These are phyloP conservation scores for Corynorhinus townsendii DNA, from an alignment of 2,113 vertebrate species.

Conservation along the genomic window DNA sequence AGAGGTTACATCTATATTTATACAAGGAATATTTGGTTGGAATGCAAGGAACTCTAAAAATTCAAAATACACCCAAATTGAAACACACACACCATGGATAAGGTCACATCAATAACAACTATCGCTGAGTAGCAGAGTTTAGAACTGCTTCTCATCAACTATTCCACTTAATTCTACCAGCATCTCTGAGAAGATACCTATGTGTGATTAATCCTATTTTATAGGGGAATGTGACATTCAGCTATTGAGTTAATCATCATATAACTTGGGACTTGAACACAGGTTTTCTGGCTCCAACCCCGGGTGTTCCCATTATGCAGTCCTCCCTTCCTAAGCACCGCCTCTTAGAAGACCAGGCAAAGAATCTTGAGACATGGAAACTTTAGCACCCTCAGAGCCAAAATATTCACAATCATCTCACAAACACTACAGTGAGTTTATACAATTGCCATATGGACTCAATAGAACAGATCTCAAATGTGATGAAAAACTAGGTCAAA, in stretches of 20 bases:
- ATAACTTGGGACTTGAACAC: neutral
- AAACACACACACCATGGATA: neutral
- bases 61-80: neutral
- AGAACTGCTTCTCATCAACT: neutral
- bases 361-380: neutral
- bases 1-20: neutral
- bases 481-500: neutral
- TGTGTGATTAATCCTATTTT: neutral
- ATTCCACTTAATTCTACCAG: neutral
- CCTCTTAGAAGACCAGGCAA: neutral
- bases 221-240: neutral
- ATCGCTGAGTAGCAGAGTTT: neutral
- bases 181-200: neutral
- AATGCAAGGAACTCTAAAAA: conserved; percentile 19
- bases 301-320: neutral
- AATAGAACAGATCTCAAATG: neutral
- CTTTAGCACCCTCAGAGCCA: neutral
- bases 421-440: neutral
- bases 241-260: neutral
- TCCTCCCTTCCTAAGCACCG: neutral
- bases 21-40: neutral
- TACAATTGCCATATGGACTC: neutral
- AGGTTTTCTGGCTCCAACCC: neutral
- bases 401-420: neutral
- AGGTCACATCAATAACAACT: neutral